These are phyloP conservation scores for Pseudomyrmex cubaensis DNA, from an alignment of 1,140 invertebrate genomes.

Conservation along the genomic window DNA sequence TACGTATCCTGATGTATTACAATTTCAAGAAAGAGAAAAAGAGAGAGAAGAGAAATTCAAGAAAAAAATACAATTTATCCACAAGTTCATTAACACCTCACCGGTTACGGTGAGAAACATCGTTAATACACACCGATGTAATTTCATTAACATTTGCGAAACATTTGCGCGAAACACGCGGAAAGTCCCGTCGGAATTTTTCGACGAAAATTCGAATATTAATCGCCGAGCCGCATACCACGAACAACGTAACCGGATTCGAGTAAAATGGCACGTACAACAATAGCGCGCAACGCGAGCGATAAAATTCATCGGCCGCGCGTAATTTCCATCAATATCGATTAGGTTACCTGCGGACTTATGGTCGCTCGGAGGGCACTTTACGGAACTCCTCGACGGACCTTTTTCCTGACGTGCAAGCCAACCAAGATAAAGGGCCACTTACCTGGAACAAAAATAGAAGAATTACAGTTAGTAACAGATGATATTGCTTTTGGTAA, in stretches of 20 bases:
- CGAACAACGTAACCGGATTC: neutral
- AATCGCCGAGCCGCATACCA: constrained; percentile 28
- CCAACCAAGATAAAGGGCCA: constrained; percentile 40
- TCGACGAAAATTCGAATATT: constrained; percentile 61
- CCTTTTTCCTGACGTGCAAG: constrained; percentile 20
- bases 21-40: no score
- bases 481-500: neutral
- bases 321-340: constrained; percentile 42
- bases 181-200: constrained; percentile 48
- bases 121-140: constrained; percentile 31
- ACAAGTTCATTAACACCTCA: no score
- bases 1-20: no score
- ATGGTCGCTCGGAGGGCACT: constrained; percentile 37
- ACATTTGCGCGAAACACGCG: constrained; percentile 35
- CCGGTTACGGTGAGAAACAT: neutral
- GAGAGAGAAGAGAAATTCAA: no score
- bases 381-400: constrained; percentile 10
- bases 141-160: constrained; percentile 23
- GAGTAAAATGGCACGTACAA: constrained; percentile 13
- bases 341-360: constrained; percentile 35
- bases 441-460: constrained; percentile 47
- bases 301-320: constrained; percentile 42
- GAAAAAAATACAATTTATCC: no score
- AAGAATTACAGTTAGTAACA: constrained; percentile 22
- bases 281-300: constrained; percentile 7